Conservation (phyloP, 2,888 invertebrate species). For the Temnothorax rugatulus region DNA sequence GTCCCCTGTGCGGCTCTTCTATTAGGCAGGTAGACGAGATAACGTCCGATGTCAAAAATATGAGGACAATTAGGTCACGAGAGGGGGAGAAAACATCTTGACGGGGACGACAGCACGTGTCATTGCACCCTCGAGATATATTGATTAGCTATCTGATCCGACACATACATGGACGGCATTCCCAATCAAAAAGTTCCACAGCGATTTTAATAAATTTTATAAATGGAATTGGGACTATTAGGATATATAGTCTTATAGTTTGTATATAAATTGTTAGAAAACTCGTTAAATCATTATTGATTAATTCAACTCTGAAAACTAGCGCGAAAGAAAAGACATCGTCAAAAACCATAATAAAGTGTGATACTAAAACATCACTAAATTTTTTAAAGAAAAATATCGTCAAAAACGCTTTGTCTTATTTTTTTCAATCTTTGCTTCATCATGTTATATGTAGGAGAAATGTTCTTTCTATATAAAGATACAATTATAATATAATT, state of each 20-base stretch:
- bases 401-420: background rate
- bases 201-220: background rate
- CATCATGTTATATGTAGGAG: background rate
- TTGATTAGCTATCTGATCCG: conserved; percentile 44
- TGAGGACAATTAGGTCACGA: conserved; percentile 61
- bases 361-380: background rate
- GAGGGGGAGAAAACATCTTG: conserved; percentile 60
- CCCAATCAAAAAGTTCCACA: conserved; percentile 63
- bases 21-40: conserved; percentile 58
- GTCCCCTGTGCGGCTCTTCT: conserved; percentile 31
- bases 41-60: conserved; percentile 65
- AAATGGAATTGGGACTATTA: background rate
- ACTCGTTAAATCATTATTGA: background rate
- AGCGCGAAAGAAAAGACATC: background rate
- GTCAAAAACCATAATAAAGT: background rate
- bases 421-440: background rate
- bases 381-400: background rate
- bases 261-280: background rate
- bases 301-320: background rate
- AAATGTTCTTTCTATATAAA: background rate
- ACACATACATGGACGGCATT: conserved; percentile 47
- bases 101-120: conserved; percentile 65
- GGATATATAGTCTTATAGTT: background rate
- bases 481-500: background rate
- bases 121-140: conserved; percentile 59